These are phyloP conservation scores for Gastrophysa polygoni DNA, from an alignment of 2,888 invertebrate species.

Conservation along the genomic window DNA sequence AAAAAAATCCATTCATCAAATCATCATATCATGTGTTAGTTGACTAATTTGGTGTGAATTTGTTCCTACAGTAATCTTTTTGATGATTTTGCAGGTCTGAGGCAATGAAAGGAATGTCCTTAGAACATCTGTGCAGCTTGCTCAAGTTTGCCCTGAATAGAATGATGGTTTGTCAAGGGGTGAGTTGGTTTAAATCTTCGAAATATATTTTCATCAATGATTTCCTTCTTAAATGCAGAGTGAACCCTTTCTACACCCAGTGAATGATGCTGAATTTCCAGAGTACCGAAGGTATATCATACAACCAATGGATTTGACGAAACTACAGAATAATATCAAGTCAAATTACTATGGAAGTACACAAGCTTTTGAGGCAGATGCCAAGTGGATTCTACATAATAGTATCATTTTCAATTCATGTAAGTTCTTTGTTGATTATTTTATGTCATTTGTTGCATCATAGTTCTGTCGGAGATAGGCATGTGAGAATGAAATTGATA, in stretches of 20 bases:
- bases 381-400: slow-evolving; percentile 94
- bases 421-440: slow-evolving; percentile 59
- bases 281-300: slow-evolving; percentile 83
- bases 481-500: no score
- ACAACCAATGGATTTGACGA: slow-evolving; percentile 84
- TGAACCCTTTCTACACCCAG: slow-evolving; percentile 79
- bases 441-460: no score
- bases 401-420: slow-evolving; percentile 89
- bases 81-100: slow-evolving; percentile 53
- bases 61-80: background rate
- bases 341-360: slow-evolving; percentile 82
- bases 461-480: no score
- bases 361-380: slow-evolving; percentile 87
- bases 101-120: slow-evolving; percentile 73
- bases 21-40: no score
- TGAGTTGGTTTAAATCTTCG: slow-evolving; percentile 52
- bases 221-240: slow-evolving; percentile 62
- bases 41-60: no score
- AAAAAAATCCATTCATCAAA: no score
- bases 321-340: slow-evolving; percentile 77
- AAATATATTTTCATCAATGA: slow-evolving; percentile 32
- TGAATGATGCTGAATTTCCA: slow-evolving; percentile 72
- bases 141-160: slow-evolving; percentile 79
- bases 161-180: slow-evolving; percentile 82
- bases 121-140: slow-evolving; percentile 78